Base-by-base conservation (phyloP, 2,113 vertebrate species). In the Pomatorhinus ruficollis region DNA sequence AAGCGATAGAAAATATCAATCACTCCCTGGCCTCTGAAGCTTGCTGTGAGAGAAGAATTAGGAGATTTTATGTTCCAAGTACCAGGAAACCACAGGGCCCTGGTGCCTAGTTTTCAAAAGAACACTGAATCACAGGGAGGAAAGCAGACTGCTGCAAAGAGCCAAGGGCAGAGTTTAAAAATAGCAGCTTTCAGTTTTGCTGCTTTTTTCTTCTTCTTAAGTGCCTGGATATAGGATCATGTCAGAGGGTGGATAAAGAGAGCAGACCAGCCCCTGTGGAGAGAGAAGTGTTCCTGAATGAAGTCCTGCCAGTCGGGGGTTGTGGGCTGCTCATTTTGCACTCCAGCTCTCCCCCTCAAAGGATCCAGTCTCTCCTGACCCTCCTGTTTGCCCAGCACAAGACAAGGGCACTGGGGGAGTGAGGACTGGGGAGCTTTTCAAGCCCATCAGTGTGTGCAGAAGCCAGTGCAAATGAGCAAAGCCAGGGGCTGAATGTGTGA, bases 181-280 rank as follows among this genome's bases (percentile, higher is more conserved):
- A 97, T 96, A 97, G 95, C 79, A 96, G 89, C 90, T 94, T 94
- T 95, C 90, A 93, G 86, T 89, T 96, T 92, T 90, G 71, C 89
- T 96, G 91, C 94, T 93, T 95, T 97, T 95, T 94, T 88, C 86
- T 92, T 95, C 63, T 86, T 95, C 87, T 93, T 71, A 96, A 95
- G 72, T 72, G 88, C 57, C 90, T 95, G 86, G 83, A 90, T 92
- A 89, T 81, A 84, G 77, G 79, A 93, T 92, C 90, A 65, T 90
- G 76, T 90, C 88, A 93, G 83, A 90, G 57, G 49, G 37, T 71
- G 86, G 69, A 88, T 89, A 77, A 87, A 93, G 88, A 90, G 52
- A 95, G 83, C 61, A 93, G 90, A 87, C 47, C 69, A 90, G 56
- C 35, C 31, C 86, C 93, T 75, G 93, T 20, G 45, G 92, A 79